These are phyloP conservation scores for Ectropis grisescens DNA, from an alignment of 1,140 invertebrate genomes.

Conservation along the genomic window DNA sequence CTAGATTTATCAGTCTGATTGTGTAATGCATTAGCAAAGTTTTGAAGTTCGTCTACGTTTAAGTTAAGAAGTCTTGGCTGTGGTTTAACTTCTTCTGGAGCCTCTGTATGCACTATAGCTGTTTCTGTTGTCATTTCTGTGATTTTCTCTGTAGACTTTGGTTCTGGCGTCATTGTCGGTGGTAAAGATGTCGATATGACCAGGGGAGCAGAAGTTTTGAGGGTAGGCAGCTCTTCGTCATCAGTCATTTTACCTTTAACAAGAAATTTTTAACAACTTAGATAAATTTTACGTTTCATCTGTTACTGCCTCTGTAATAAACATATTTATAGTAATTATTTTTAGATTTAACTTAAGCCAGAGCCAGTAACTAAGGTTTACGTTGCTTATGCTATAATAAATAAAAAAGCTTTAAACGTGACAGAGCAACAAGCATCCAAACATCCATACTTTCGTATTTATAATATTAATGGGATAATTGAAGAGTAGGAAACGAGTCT, in stretches of 20 bases:
- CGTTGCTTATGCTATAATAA: no score
- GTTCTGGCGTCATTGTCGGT: constrained; percentile 9
- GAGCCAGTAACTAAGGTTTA: no score
- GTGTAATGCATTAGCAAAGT: constrained; percentile 50
- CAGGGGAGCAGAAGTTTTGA: constrained; percentile 12
- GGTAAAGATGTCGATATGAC: constrained; percentile 3
- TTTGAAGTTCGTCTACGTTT: constrained; percentile 53
- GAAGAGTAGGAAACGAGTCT: no score
- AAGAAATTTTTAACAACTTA: no score
- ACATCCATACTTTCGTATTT: no score
- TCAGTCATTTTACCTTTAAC: constrained; percentile 50
- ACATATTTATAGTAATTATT: no score
- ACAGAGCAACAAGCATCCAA: no score
- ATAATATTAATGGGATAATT: no score
- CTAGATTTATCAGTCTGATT: constrained; percentile 35
- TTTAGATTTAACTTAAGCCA: no score
- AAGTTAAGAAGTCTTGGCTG: constrained; percentile 48
- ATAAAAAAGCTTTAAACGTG: no score
- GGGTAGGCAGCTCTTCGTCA: constrained; percentile 30
- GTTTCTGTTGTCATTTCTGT: constrained; percentile 13
- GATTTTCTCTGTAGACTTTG: constrained; percentile 8
- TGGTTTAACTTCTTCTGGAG: constrained; percentile 26
- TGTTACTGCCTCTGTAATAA: no score
- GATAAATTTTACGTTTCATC: no score
- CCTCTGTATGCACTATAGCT: constrained; percentile 10